Evolutionary conservation across 1,140 invertebrate species (phyloP).

Genomic region (Carcinoscorpius rotundicauda): DNA sequence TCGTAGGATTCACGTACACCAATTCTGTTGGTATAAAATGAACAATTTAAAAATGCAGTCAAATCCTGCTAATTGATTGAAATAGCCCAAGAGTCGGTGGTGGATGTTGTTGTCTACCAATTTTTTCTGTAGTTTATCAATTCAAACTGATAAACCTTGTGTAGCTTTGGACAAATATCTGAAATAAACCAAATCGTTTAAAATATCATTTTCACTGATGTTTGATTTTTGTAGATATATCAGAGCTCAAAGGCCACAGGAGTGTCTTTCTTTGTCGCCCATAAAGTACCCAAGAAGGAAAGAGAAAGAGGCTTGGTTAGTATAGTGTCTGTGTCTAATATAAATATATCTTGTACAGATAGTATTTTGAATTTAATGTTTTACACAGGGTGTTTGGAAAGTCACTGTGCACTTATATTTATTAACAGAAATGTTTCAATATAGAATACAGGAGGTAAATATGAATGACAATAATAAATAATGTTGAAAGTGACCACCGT

Average conservation of each 20-base stretch:
- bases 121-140: too few relatives aligned
- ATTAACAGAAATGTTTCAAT: conserved; percentile 4
- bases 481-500: background rate
- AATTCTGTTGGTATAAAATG: too few relatives aligned
- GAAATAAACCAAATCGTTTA: too few relatives aligned
- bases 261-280: conserved; percentile 54
- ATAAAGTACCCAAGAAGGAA: conserved; percentile 55
- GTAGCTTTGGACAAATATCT: too few relatives aligned
- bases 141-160: too few relatives aligned
- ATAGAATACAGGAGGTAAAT: conserved; percentile 1
- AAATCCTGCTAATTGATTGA: too few relatives aligned
- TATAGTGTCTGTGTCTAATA: background rate
- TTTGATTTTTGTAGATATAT: conserved; percentile 27
- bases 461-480: background rate
- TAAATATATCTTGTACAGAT: background rate
- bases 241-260: conserved; percentile 59
- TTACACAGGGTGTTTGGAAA: background rate
- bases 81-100: too few relatives aligned
- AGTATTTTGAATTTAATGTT: background rate
- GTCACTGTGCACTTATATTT: background rate
- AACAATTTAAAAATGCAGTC: too few relatives aligned
- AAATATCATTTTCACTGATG: background rate
- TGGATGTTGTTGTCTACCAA: too few relatives aligned
- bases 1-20: too few relatives aligned
- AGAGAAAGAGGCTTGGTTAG: conserved; percentile 50